Conservation (phyloP, 2,797 vertebrate species). For the Malurus splendens region DNA sequence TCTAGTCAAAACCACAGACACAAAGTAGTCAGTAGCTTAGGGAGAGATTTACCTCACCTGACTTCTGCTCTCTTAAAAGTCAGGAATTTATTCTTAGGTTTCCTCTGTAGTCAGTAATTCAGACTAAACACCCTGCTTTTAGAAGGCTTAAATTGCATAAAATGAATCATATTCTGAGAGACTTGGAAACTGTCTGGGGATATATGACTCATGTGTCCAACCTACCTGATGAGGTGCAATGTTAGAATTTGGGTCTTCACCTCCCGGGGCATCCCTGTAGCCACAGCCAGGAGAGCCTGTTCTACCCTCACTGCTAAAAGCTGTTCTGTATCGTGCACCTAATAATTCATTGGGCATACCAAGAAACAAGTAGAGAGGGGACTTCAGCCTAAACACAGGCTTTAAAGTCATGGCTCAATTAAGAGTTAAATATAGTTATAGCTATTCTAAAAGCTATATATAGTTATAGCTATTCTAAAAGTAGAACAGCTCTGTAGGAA, state of each 20-base stretch:
- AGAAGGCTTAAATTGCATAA: conserved; percentile 20
- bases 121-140: conserved; percentile 19
- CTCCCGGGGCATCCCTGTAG: not conserved
- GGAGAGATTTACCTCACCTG: conserved; percentile 47
- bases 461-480: not conserved
- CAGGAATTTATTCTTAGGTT: conserved; percentile 30
- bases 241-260: not conserved
- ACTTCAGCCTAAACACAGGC: not conserved
- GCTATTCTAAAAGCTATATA: no score
- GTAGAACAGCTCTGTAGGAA: not conserved
- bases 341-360: not conserved
- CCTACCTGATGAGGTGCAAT: not conserved
- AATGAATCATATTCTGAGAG: not conserved
- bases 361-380: not conserved
- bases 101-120: conserved; percentile 37
- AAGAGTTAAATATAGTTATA: not conserved
- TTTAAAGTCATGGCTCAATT: not conserved
- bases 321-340: not conserved
- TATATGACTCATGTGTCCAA: conserved; percentile 27
- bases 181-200: not conserved
- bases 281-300: not conserved
- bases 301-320: not conserved
- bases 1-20: conserved; percentile 31
- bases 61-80: not conserved
- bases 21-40: not conserved